phyloP scores from a whole-genome alignment of 2,888 invertebrate genomes.

The Octodonta nipae region DNA sequence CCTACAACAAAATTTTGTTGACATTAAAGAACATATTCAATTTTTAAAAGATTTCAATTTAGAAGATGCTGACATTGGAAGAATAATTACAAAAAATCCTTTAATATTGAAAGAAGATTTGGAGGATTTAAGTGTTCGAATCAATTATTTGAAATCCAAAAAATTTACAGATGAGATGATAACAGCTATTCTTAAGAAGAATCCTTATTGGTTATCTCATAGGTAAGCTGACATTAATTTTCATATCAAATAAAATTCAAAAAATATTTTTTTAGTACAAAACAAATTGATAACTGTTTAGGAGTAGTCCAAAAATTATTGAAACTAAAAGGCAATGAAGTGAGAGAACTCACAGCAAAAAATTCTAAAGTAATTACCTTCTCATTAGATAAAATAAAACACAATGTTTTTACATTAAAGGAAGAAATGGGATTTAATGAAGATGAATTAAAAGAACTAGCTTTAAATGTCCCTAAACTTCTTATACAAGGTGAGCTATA shows the following conservation, averaged over 20 bases:
- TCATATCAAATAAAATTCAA: background rate
- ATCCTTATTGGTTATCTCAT: constrained; percentile 61
- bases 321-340: constrained; percentile 54
- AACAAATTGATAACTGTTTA: constrained; percentile 64
- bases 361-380: constrained; percentile 63
- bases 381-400: constrained; percentile 44
- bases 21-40: constrained; percentile 55
- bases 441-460: constrained; percentile 51
- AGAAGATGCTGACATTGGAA: constrained; percentile 49
- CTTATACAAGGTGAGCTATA: too few relatives aligned
- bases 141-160: constrained; percentile 76
- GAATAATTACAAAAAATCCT: constrained; percentile 68
- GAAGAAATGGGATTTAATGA: constrained; percentile 80
- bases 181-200: constrained; percentile 50
- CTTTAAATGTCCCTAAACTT: constrained; percentile 60
- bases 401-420: constrained; percentile 57
- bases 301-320: constrained; percentile 76
- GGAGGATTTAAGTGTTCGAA: constrained; percentile 58
- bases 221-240: constrained; percentile 38
- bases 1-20: constrained; percentile 61
- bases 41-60: constrained; percentile 66
- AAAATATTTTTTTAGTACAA: constrained; percentile 52
- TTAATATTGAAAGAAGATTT: constrained; percentile 59
- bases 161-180: constrained; percentile 56
- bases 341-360: constrained; percentile 50